Evolutionary conservation across 1,140 invertebrate species (phyloP), one percentile per base, ranked within the genome.

Genomic region (Lanistes nyassanus): DNA sequence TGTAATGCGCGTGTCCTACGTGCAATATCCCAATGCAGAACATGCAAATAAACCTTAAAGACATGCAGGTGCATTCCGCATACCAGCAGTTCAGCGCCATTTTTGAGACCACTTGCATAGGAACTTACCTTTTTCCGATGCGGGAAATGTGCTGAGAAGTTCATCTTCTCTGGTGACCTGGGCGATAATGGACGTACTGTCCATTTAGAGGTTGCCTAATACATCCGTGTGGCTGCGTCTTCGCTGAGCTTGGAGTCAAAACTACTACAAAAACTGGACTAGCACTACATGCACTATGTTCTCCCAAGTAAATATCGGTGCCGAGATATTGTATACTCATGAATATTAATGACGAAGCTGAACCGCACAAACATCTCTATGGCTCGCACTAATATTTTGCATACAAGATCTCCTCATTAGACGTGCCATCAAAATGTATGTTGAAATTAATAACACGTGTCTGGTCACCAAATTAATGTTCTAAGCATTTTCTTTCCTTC

Each of bases 121-220:
- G 47, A n/a, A 81, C 93, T 93, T 93, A 97, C 95, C 95, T 95
- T 95, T 96, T 91, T 96, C 95, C 81, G 84, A 84, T 91, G 93
- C 92, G 89, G 94, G 92, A 92, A 94, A 94, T 92, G 93, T 95
- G 92, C 94, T 95, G 91, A 95, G 93, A 92, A 95, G 94, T 92
- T 97, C 95, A 92, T 97, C 96, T 94, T 97, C 96, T 91, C 95
- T 94, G 92, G 94, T 95, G 92, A 96, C 96, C 93, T 97, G 96
- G 91, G 95, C 96, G 91, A 97, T 97, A 93, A 98, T 97, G 93
- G 95, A 97, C 94, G 96, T 95, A 93, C 95, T 95, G 95, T 97
- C 96, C 96, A 97, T 97, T 94, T 94, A 94, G 93, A 81, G 75
- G 70, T 76, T 71, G 76, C 71, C 78, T 81, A 81, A 71, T 76